A percentile compares a stretch with the other conserved stretches of the same genome.
phyloP scores from a whole-genome alignment of 2,888 invertebrate species.

The Micoletzkya japonica region DNA sequence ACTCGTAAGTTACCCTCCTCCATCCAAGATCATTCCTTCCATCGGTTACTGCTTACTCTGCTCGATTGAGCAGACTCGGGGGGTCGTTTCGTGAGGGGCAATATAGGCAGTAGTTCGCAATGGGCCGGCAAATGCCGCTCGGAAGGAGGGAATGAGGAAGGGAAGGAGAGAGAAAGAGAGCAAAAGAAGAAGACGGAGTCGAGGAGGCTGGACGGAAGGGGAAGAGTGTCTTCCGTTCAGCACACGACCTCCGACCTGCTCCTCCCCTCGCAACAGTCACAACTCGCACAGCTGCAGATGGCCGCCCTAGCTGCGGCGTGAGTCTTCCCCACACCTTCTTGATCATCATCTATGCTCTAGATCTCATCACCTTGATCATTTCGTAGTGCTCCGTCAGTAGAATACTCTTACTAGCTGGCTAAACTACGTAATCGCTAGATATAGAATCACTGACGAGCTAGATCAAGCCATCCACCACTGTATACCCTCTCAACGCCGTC shows the following conservation, averaged over 20 bases:
- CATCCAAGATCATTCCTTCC: background rate
- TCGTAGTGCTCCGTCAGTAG: too few species aligned
- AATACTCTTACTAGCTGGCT: too few species aligned
- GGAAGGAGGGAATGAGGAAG: constrained; percentile 1
- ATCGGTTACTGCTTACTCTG: background rate
- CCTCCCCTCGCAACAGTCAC: background rate
- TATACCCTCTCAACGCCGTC: too few species aligned
- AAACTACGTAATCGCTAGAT: too few species aligned
- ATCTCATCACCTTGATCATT: background rate
- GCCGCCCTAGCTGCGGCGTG: constrained; percentile 25
- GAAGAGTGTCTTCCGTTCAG: background rate
- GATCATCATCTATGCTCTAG: background rate
- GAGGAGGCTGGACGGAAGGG: background rate
- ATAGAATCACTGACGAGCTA: too few species aligned
- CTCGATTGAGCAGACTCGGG: background rate
- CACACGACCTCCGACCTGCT: background rate
- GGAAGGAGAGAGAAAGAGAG: background rate
- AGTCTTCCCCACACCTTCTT: background rate
- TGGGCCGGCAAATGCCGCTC: background rate
- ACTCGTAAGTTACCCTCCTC: background rate
- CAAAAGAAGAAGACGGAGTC: background rate
- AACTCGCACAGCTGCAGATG: constrained; percentile 22
- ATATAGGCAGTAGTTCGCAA: background rate
- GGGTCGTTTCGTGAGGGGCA: background rate
- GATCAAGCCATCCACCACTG: too few species aligned